A percentile compares a stretch with the other conserved stretches of the same genome.
These are phyloP conservation scores for Synanceia verrucosa DNA, from an alignment of 2,797 vertebrate genomes.

Conservation along the genomic window DNA sequence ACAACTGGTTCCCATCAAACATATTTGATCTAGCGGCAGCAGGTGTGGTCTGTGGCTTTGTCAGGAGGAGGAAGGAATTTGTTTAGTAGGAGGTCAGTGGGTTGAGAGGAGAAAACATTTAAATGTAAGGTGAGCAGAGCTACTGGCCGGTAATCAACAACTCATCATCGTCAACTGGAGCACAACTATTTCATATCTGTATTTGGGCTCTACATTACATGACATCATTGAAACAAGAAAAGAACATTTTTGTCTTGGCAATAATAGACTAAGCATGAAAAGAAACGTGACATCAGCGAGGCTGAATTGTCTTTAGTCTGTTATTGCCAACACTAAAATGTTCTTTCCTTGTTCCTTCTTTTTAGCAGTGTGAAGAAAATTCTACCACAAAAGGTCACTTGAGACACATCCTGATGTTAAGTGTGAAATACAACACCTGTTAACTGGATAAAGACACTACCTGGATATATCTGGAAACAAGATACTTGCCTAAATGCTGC, in stretches of 20 bases:
- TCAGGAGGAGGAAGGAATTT: neutral
- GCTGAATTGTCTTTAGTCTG: neutral
- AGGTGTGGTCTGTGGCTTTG: constrained; percentile 7
- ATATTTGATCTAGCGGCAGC: neutral
- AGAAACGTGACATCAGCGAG: too few relatives aligned
- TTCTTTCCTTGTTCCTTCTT: too few relatives aligned
- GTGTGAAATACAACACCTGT: constrained; percentile 13
- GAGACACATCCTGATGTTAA: neutral
- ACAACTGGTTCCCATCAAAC: neutral
- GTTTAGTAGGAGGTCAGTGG: neutral
- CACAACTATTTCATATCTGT: neutral
- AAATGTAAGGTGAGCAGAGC: neutral
- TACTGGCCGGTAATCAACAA: neutral
- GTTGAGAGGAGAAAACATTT: neutral
- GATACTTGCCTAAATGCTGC: neutral
- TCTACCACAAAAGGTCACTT: neutral
- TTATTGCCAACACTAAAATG: too few relatives aligned
- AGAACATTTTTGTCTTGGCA: neutral
- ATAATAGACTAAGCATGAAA: neutral
- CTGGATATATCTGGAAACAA: constrained; percentile 19
- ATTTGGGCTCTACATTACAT: neutral
- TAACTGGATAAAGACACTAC: neutral
- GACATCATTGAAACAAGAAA: neutral
- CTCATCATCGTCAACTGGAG: neutral
- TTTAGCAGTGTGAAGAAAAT: neutral